phyloP scores from a whole-genome alignment of 2,888 invertebrate species.

The Drosophila atripex region DNA sequence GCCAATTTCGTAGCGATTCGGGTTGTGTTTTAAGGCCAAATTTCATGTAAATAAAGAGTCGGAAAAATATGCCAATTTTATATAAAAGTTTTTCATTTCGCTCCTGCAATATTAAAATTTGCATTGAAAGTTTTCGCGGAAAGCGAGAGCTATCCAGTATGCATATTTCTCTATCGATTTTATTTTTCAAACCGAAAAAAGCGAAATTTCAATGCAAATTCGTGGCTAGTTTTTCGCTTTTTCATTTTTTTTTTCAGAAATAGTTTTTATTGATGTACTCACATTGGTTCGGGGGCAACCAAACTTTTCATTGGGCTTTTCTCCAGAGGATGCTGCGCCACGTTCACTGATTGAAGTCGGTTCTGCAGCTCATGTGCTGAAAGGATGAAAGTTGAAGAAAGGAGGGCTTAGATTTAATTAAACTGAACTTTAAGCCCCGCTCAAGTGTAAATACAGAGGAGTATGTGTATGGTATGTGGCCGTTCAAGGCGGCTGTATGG shows the following conservation, averaged over 20 bases:
- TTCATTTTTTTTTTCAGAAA: not conserved
- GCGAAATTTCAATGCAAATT: conserved; percentile 47
- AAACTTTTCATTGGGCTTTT: conserved; percentile 71
- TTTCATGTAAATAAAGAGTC: conserved; percentile 64
- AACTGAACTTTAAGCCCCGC: conserved; percentile 36
- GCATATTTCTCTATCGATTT: conserved; percentile 21
- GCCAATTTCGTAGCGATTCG: conserved; percentile 60
- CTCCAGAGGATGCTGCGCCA: conserved; percentile 40
- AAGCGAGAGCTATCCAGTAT: conserved; percentile 33
- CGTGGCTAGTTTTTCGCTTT: conserved; percentile 31
- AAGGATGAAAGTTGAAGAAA: conserved; percentile 45
- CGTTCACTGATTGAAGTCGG: conserved; percentile 34
- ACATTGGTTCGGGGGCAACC: conserved; percentile 64
- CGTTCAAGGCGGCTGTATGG: conserved; percentile 14
- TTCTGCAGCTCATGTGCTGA: conserved; percentile 38
- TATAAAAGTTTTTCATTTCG: conserved; percentile 35
- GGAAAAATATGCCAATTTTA: conserved; percentile 34
- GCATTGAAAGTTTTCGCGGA: conserved; percentile 36
- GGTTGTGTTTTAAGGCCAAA: conserved; percentile 50
- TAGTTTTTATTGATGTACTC: conserved; percentile 48
- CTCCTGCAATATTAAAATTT: conserved; percentile 31
- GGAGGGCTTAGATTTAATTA: conserved; percentile 33
- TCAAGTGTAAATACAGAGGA: conserved; percentile 26
- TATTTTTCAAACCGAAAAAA: conserved; percentile 14
- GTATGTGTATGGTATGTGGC: conserved; percentile 12